Conservation (phyloP, 2,113 vertebrate species). For the Seriola rivoliana region DNA sequence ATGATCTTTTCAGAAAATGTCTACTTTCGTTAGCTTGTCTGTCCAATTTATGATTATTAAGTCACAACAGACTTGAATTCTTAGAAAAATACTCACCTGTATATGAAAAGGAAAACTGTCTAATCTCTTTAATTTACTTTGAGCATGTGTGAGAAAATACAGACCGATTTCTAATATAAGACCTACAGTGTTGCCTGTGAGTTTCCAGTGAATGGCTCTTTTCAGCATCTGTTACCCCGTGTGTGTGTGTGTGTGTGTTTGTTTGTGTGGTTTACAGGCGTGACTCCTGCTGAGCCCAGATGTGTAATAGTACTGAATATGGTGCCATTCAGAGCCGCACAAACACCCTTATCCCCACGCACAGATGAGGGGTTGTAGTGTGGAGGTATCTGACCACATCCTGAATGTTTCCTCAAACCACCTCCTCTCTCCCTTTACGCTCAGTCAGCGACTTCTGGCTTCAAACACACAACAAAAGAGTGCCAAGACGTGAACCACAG, state of each 20-base stretch:
- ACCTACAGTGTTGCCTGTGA: constrained; percentile 37
- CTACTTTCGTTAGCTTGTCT: not conserved
- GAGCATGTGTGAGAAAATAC: constrained; percentile 2
- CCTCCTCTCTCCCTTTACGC: constrained; percentile 48
- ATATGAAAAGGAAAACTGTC: not conserved
- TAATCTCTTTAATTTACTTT: not conserved
- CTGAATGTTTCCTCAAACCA: constrained; percentile 69
- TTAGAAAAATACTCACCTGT: not conserved
- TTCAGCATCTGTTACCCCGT: constrained; percentile 55
- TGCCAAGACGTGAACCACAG: constrained; percentile 11
- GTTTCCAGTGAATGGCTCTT: constrained; percentile 63
- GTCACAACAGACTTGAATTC: not conserved
- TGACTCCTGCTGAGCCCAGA: constrained; percentile 70
- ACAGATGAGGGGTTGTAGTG: constrained; percentile 66
- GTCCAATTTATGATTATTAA: not conserved
- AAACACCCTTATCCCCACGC: constrained; percentile 41
- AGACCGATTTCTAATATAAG: constrained; percentile 14
- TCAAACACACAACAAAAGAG: constrained; percentile 28
- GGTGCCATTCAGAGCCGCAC: constrained; percentile 55
- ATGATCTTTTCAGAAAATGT: no score
- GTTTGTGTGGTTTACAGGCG: constrained; percentile 70
- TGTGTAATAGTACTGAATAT: constrained; percentile 67
- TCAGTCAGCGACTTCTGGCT: constrained; percentile 61
- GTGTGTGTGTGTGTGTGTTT: constrained; percentile 56
- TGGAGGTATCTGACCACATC: constrained; percentile 73